Evolutionary conservation across 2,888 invertebrate species (phyloP).

Genomic region (Himalopsyche anomala): DNA sequence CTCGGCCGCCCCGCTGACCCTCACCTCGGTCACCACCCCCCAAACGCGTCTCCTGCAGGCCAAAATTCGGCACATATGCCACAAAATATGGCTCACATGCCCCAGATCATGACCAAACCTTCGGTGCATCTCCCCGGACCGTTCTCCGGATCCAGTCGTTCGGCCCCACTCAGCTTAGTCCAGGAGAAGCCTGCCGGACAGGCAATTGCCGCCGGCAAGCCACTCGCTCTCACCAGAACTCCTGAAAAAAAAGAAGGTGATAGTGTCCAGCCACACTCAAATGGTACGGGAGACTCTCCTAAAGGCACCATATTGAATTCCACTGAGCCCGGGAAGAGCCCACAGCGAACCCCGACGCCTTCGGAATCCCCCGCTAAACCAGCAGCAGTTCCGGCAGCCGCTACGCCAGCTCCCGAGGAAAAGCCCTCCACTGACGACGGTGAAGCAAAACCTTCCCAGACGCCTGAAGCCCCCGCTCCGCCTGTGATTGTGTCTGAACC

Average conservation of each 20-base stretch:
- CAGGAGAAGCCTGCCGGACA: constrained; percentile 71
- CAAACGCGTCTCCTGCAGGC: constrained; percentile 63
- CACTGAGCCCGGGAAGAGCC: not conserved
- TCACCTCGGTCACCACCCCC: constrained; percentile 54
- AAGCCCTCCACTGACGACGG: constrained; percentile 20
- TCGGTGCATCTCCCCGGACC: constrained; percentile 42
- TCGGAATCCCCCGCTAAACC: constrained; percentile 35
- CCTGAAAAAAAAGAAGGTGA: constrained; percentile 50
- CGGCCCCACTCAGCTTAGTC: constrained; percentile 74
- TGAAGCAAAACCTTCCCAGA: not conserved
- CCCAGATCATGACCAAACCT: constrained; percentile 8
- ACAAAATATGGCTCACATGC: constrained; percentile 68
- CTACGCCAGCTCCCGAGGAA: constrained; percentile 25
- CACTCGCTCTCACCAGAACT: constrained; percentile 71
- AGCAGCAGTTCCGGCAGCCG: not conserved
- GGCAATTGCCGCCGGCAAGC: constrained; percentile 68
- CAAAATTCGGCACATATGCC: constrained; percentile 68
- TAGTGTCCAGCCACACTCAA: constrained; percentile 68
- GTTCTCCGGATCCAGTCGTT: constrained; percentile 66
- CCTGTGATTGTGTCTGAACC: not conserved
- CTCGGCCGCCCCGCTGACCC: constrained; percentile 53
- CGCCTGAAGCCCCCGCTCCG: not conserved
- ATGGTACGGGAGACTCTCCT: constrained; percentile 74
- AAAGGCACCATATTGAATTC: constrained; percentile 66
- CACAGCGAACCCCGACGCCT: constrained; percentile 18